These are phyloP conservation scores for Xestia xanthographa DNA, from an alignment of 2,888 invertebrate genomes.

Conservation along the genomic window DNA sequence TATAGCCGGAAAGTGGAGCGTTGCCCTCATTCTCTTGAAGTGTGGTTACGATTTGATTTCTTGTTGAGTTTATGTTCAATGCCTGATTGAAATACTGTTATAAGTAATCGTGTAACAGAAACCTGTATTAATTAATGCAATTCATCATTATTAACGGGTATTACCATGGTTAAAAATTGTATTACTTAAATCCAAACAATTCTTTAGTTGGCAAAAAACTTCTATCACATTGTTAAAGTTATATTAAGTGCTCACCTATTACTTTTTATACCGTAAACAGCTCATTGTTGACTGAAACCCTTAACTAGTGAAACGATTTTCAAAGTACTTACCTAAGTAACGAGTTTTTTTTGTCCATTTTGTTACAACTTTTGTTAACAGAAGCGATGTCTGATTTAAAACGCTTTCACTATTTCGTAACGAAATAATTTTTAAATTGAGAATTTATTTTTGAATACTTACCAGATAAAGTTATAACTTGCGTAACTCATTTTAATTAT, in stretches of 20 bases:
- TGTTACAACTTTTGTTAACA: slow-evolving; percentile 56
- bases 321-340: slow-evolving; percentile 25
- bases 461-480: slow-evolving; percentile 30
- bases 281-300: slow-evolving; percentile 36
- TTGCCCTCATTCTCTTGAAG: slow-evolving; percentile 84
- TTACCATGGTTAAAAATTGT: slow-evolving; percentile 2
- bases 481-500: slow-evolving; percentile 23
- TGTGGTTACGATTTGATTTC: slow-evolving; percentile 81
- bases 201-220: background rate
- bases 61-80: slow-evolving; percentile 75
- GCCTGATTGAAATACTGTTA: slow-evolving; percentile 75
- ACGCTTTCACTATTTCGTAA: slow-evolving; percentile 63
- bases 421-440: slow-evolving; percentile 21
- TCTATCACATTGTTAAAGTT: slow-evolving; percentile 3
- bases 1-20: slow-evolving; percentile 84
- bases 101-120: slow-evolving; percentile 51
- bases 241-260: slow-evolving; percentile 26
- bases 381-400: slow-evolving; percentile 48
- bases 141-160: slow-evolving; percentile 31
- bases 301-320: slow-evolving; percentile 35
- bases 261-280: slow-evolving; percentile 32
- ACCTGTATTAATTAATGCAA: slow-evolving; percentile 34
- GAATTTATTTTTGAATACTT: slow-evolving; percentile 21
- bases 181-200: slow-evolving; percentile 1
- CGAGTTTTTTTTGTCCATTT: slow-evolving; percentile 37